phyloP scores from a whole-genome alignment of 2,113 vertebrate genomes.

The Triplophysa rosa region DNA sequence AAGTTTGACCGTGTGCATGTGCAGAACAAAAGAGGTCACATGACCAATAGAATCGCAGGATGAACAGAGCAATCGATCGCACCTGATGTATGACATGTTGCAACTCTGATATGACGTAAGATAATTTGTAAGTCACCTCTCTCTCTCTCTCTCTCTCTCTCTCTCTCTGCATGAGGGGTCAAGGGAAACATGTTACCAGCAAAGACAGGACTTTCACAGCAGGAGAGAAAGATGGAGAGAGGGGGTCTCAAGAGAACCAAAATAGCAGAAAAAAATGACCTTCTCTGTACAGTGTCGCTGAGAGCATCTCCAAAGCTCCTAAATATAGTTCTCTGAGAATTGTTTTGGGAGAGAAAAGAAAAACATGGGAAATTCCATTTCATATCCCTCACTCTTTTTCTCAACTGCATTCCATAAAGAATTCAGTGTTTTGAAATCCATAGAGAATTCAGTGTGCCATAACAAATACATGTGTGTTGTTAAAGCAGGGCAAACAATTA shows the following conservation, averaged over 20 bases:
- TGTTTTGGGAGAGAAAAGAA: slow-evolving; percentile 2
- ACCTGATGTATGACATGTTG: slow-evolving; percentile 1
- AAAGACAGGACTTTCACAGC: slow-evolving; percentile 31
- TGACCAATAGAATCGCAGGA: not conserved
- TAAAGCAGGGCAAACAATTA: not conserved
- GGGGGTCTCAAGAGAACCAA: slow-evolving; percentile 19
- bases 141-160: not conserved
- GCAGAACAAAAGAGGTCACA: slow-evolving; percentile 23
- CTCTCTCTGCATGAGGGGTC: not conserved
- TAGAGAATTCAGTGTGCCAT: too few relatives aligned
- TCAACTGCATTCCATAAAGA: slow-evolving; percentile 19
- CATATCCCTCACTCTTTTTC: not conserved
- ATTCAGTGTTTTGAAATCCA: not conserved
- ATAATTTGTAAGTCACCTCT: not conserved
- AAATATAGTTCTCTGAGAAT: slow-evolving; percentile 51
- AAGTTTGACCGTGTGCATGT: slow-evolving; percentile 21
- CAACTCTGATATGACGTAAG: slow-evolving; percentile 32
- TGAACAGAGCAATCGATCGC: not conserved
- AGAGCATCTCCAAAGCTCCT: slow-evolving; percentile 12
- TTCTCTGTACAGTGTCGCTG: slow-evolving; percentile 23
- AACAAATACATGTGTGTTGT: not conserved
- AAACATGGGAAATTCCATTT: slow-evolving; percentile 32
- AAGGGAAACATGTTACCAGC: slow-evolving; percentile 45
- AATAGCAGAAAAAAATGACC: slow-evolving; percentile 13
- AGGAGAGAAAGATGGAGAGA: slow-evolving; percentile 9